These are phyloP conservation scores for Eristalis pertinax DNA, from an alignment of 2,888 invertebrate species.

Conservation along the genomic window DNA sequence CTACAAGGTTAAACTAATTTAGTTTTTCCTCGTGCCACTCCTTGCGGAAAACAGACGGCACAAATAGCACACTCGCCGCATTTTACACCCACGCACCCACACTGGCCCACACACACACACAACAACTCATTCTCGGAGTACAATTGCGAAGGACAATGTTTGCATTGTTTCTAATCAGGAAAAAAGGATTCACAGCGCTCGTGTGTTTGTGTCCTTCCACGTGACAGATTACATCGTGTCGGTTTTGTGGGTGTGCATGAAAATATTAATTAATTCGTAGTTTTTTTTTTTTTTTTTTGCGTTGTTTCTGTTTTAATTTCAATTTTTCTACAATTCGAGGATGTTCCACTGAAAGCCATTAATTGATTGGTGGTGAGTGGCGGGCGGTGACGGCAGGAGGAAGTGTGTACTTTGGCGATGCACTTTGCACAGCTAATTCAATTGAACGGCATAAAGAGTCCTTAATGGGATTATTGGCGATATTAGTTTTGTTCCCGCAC, in stretches of 20 bases:
- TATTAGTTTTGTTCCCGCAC: conserved; percentile 48
- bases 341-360: conserved; percentile 38
- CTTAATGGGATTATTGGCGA: conserved; percentile 69
- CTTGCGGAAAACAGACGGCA: not conserved
- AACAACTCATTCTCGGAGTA: not conserved
- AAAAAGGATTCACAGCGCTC: not conserved
- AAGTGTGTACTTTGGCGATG: conserved; percentile 35
- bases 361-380: conserved; percentile 11
- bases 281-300: not conserved
- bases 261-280: conserved; percentile 36
- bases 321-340: conserved; percentile 10
- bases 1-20: conserved; percentile 62
- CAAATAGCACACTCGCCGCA: too few species aligned
- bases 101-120: conserved; percentile 8
- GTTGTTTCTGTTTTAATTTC: not conserved
- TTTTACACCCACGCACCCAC: not conserved
- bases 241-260: not conserved
- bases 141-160: conserved; percentile 2
- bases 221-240: conserved; percentile 8
- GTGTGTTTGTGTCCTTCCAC: not conserved
- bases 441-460: conserved; percentile 63
- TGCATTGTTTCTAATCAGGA: conserved; percentile 1
- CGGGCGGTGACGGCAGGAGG: not conserved
- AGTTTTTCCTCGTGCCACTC: conserved; percentile 10
- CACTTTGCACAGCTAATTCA: conserved; percentile 59